These are phyloP conservation scores for Lepidostoma basale DNA, from an alignment of 1,140 invertebrate genomes.

Conservation along the genomic window DNA sequence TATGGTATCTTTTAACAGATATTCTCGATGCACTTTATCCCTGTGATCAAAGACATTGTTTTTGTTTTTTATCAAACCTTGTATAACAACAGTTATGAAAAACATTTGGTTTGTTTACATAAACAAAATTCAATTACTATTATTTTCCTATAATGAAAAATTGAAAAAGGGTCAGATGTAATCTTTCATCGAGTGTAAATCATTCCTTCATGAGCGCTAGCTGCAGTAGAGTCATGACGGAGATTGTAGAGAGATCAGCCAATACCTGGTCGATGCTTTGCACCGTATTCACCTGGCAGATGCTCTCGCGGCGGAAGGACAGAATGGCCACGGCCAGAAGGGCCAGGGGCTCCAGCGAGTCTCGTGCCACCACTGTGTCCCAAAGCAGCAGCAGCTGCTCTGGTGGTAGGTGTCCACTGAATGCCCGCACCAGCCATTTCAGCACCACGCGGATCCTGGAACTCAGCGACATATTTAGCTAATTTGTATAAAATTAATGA, in stretches of 20 bases:
- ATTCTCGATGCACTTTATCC: too few relatives aligned
- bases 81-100: too few relatives aligned
- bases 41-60: too few relatives aligned
- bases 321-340: constrained; percentile 87
- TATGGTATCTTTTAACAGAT: too few relatives aligned
- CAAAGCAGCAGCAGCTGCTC: constrained; percentile 91
- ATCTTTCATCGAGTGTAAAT: too few relatives aligned
- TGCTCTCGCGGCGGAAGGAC: constrained; percentile 89
- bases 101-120: too few relatives aligned
- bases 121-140: too few relatives aligned
- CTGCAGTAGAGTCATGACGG: constrained; percentile 77
- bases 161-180: neutral
- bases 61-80: too few relatives aligned
- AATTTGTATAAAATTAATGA: too few relatives aligned
- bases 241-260: constrained; percentile 88
- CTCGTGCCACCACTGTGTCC: constrained; percentile 91
- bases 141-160: too few relatives aligned
- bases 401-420: constrained; percentile 90
- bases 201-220: constrained; percentile 57
- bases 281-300: constrained; percentile 86
- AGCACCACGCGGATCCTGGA: constrained; percentile 85
- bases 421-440: constrained; percentile 94
- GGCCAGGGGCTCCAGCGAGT: constrained; percentile 88
- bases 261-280: constrained; percentile 88
- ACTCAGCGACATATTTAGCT: too few relatives aligned